These are phyloP conservation scores for Ascidia mentula DNA, from an alignment of 23 tunicate species.

Conservation along the genomic window DNA sequence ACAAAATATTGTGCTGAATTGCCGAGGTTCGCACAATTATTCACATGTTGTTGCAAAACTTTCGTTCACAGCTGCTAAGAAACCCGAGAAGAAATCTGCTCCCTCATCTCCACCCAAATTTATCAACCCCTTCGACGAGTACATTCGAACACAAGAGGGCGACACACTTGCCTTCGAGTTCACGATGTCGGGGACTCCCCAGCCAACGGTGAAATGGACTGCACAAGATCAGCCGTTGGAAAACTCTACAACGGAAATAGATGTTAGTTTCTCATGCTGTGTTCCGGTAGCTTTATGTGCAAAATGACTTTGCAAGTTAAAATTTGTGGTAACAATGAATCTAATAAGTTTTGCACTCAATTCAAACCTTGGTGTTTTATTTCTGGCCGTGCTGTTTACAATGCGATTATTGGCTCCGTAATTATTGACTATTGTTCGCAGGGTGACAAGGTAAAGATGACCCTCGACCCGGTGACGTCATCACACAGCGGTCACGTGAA, in stretches of 20 bases:
- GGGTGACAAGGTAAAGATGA: conserved; percentile 52
- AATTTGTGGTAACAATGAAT: background rate
- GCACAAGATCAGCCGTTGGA: conserved; percentile 49
- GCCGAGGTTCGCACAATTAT: too few species aligned
- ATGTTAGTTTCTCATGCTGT: conserved; percentile 30
- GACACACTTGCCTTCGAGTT: conserved; percentile 64
- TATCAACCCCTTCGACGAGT: conserved; percentile 54
- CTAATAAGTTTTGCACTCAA: too few species aligned
- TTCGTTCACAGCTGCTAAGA: conserved; percentile 18
- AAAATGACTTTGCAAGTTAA: too few species aligned
- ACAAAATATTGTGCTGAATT: too few species aligned
- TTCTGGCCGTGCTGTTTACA: too few species aligned
- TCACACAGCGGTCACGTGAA: conserved; percentile 64
- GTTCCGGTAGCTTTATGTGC: too few species aligned
- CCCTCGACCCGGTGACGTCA: conserved; percentile 42
- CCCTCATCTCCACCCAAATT: conserved; percentile 72
- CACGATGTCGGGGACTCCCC: conserved; percentile 58
- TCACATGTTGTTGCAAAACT: background rate
- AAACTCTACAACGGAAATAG: conserved; percentile 25
- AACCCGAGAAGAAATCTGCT: conserved; percentile 39
- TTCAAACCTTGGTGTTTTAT: too few species aligned
- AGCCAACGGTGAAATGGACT: conserved; percentile 81
- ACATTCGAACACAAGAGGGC: conserved; percentile 86
- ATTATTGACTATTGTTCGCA: conserved; percentile 25
- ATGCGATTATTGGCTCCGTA: too few species aligned